Conservation (phyloP, 1,140 invertebrate species). For the Batillaria attramentaria region DNA sequence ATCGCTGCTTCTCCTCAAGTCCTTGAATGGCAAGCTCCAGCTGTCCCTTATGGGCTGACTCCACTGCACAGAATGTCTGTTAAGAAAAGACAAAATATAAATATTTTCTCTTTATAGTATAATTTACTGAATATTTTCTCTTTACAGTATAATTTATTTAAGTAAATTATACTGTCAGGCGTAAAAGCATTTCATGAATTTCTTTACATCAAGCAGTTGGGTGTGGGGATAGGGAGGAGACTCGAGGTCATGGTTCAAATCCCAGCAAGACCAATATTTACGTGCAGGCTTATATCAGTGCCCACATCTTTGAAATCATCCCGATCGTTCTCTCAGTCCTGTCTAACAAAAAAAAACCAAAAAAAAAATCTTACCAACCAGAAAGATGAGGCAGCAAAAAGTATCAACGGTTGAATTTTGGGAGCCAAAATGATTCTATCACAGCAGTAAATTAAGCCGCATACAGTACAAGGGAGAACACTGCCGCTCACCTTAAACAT, state of each 20-base stretch:
- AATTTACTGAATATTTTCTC: no score
- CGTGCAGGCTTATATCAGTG: not conserved
- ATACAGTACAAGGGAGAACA: not conserved
- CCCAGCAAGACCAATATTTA: not conserved
- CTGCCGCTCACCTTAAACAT: not conserved
- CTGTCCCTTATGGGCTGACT: conserved; percentile 22
- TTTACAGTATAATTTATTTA: no score
- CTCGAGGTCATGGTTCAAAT: not conserved
- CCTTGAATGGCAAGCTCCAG: conserved; percentile 32
- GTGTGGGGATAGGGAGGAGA: not conserved
- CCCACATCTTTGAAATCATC: not conserved
- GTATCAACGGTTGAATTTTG: not conserved
- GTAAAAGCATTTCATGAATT: no score
- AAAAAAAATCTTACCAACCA: not conserved
- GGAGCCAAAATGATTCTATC: no score
- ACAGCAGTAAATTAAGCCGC: no score
- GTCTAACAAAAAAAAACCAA: not conserved
- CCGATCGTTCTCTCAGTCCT: not conserved
- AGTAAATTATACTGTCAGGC: no score
- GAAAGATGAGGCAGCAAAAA: not conserved
- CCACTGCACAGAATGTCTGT: conserved; percentile 20
- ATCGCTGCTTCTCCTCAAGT: conserved; percentile 7
- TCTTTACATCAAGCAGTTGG: no score
- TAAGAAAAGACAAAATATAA: conserved; percentile 28
- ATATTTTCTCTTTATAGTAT: no score